phyloP scores from a whole-genome alignment of 1,140 invertebrate genomes.

The Physella acuta region DNA sequence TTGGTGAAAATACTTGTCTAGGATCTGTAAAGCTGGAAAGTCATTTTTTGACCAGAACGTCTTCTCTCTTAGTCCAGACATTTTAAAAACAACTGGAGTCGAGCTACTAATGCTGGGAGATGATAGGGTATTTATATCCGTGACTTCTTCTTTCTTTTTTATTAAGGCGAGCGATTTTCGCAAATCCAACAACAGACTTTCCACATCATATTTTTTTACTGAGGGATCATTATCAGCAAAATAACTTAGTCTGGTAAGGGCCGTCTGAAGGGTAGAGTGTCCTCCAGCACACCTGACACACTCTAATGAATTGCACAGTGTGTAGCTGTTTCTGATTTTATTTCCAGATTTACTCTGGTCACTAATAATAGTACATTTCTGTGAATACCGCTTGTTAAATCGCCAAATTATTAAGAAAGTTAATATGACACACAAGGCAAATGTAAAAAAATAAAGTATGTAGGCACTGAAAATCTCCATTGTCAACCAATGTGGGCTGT shows the following conservation, averaged over 20 bases:
- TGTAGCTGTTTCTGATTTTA: too few relatives aligned
- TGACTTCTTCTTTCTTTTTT: neutral
- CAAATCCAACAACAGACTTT: neutral
- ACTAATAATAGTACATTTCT: too few relatives aligned
- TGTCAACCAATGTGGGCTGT: too few relatives aligned
- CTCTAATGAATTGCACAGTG: constrained; percentile 1
- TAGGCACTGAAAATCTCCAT: too few relatives aligned
- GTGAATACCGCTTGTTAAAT: too few relatives aligned
- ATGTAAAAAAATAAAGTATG: too few relatives aligned
- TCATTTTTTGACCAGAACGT: constrained; percentile 7
- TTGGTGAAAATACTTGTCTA: neutral
- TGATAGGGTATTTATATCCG: neutral
- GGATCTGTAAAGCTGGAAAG: constrained; percentile 6
- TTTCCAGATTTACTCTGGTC: too few relatives aligned
- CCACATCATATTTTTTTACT: neutral
- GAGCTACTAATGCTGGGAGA: neutral
- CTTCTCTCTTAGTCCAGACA: constrained; percentile 15
- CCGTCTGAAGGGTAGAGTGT: neutral
- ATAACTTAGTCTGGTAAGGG: constrained; percentile 14
- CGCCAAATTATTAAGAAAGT: too few relatives aligned
- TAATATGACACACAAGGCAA: too few relatives aligned
- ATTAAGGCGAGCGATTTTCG: constrained; percentile 1
- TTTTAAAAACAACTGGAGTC: constrained; percentile 15
- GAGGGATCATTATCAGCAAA: neutral
- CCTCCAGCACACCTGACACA: constrained; percentile 11